Evolutionary conservation across 2,797 vertebrate species (phyloP).

Genomic region (Melanotaenia boesemani): DNA sequence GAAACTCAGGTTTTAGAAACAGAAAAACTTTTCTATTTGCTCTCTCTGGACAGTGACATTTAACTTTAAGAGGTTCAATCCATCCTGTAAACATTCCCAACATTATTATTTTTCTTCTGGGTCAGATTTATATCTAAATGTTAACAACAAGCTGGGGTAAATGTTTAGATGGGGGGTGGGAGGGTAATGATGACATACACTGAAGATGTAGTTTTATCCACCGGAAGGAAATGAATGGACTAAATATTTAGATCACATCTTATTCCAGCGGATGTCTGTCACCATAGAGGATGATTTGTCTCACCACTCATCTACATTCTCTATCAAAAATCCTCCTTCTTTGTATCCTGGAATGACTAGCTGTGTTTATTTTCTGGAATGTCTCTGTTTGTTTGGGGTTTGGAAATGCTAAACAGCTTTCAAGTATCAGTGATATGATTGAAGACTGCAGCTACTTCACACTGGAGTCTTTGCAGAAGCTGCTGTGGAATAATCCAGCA

Average conservation of each 20-base stretch:
- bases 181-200: slow-evolving; percentile 58
- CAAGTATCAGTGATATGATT: slow-evolving; percentile 62
- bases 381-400: slow-evolving; percentile 74
- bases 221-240: slow-evolving; percentile 72
- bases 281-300: slow-evolving; percentile 58
- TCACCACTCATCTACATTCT: slow-evolving; percentile 42
- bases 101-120: slow-evolving; percentile 76
- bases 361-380: slow-evolving; percentile 75
- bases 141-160: slow-evolving; percentile 76
- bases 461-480: slow-evolving; percentile 6
- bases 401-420: slow-evolving; percentile 47
- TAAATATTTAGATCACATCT: slow-evolving; percentile 83
- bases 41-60: slow-evolving; percentile 68
- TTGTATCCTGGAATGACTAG: slow-evolving; percentile 43
- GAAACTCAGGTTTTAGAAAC: slow-evolving; percentile 27
- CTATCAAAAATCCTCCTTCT: slow-evolving; percentile 39
- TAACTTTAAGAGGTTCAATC: slow-evolving; percentile 62
- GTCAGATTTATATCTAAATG: slow-evolving; percentile 79
- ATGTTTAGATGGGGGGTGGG: slow-evolving; percentile 77
- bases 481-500: too few relatives aligned
- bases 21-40: slow-evolving; percentile 45
- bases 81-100: slow-evolving; percentile 78
- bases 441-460: slow-evolving; percentile 25
- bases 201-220: slow-evolving; percentile 65
- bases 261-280: slow-evolving; percentile 74